Base-by-base conservation (phyloP, 2,797 vertebrate species). In the Lacerta agilis region DNA sequence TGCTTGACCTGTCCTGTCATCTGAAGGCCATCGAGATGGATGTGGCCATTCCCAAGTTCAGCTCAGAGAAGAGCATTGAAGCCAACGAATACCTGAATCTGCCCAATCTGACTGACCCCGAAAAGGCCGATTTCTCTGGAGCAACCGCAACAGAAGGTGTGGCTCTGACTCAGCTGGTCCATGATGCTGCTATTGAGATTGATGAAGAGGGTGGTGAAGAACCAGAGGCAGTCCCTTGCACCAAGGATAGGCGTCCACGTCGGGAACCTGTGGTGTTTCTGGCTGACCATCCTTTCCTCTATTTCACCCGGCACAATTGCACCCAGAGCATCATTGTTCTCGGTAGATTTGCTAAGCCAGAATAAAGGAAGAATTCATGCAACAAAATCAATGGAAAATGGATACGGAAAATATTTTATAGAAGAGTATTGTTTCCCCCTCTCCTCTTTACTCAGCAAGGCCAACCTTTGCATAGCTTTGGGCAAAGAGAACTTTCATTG, bases 11-110 rank as follows among this genome's bases (percentile, higher is more conserved):
- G 58, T 77, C 58, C 41, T 7, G 5, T 38, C 2, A 82, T 27
- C n/a, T 87, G 80, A 83, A 82, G 58, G 41, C 72, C 38, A 72
- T 27, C 5, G 79, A 77, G n/a, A 61, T 87, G 43, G 41, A 82
- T 17, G 72, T 87, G 15, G 64, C 58, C 33, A 77, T 87, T 27
- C 86, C 86, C 20, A 87, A 87, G 2, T 82, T 87, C 80, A 76
- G 80, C 25, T 11, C 38, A 1, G 80, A 87, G 72, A 87, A 27
- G 80, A 76, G 13, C 11, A 23, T 76, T 17, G 75, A 77, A 7
- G 38, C 29, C 18, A 27, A 36, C 23, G 20, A 87, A 4, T 83
- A 82, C 17, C 27, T 87, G 43, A n/a, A 82, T 69, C 58, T 82
- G 72, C 61, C 17, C 1, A 3, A 69, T 33, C 66, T 88, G n/a